Evolutionary conservation across 2,888 invertebrate genomes (phyloP), one percentile per base, ranked within the genome.

Genomic region (Dicranocentrus wangi): DNA sequence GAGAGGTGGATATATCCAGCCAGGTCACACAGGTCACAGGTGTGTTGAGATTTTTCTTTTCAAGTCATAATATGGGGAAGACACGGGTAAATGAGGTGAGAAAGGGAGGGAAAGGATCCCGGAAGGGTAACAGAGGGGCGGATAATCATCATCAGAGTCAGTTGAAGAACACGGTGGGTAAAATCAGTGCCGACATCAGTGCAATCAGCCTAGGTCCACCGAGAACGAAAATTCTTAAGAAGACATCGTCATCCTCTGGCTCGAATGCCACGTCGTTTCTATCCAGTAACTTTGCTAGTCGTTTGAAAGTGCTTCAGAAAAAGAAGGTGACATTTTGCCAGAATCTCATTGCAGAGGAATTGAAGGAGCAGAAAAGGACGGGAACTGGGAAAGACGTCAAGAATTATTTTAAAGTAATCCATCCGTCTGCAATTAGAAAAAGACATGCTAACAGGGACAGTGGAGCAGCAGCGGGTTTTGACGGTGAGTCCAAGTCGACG

Each of bases 301-400:
- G 80, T 10, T n/a, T 39, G 2, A 79, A 19, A 25, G 19, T 43
- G 28, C 63, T 70, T 15, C 61, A 72, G 68, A 80, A 80, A 27
- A 80, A 80, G 53, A 80, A 80, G 32, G 80, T 80, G n/a, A 66
- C 66, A 13, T 80, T 80, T 32, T 80, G 72, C 15, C 80, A 80
- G 68, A 80, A 72, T 28, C 66, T 80, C 21, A 32, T 80, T 19
- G 73, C 72, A 7, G 68, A 80, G n/a, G 80, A 73, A 8, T 32
- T 80, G 10, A 69, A 69, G 28, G 61, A 28, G 17, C 28, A 15
- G 61, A 66, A 43, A 47, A 17, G 47, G 15, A 3, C 43, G n/a
- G 42, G 23, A 21, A 19, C 43, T 2, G 69, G 32, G 8, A 68
- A 73, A 10, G 32, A 72, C 13, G 79, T 71, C 8, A 79, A 79